Base-by-base conservation (phyloP, 2,888 invertebrate species). In the Psylliodes chrysocephalus region DNA sequence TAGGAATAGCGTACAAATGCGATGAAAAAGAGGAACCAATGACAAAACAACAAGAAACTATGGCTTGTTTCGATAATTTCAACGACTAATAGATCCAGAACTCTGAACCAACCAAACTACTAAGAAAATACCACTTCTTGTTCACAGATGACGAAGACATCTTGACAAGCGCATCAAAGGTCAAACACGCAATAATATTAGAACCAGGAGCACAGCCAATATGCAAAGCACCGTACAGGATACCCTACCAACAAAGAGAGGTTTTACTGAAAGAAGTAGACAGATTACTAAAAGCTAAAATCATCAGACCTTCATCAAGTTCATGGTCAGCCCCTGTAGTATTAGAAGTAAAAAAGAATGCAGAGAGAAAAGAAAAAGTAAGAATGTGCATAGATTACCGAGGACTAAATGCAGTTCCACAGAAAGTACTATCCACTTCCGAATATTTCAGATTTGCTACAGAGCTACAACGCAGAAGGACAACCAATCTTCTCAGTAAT, bases 321-420 rank as follows among this genome's bases (percentile, higher is more conserved):
- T 62, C 65, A 30, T 66, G 59, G 56, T 61, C 60, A 25, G 60
- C 64, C 19, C 64, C 64, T 8, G 64, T 61, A 4, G 64, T 64
- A 6, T 22, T 66, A 30, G 59, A 62, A n/a, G 53, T 62, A 0
- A 62, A 66, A 33, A 52, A n/a, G 14, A 22, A 46, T n/a, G 46
- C 66, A 18, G 52, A 52, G 12, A 62, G 66, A 42, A 42, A 42
- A 22, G 63, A 66, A 42, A 66, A 66, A 54, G 47, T 66, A 3
- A 18, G 52, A 14, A 62, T 63, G 66, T 63, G 63, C 46, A 63
- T 66, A 10, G 63, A 66, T 28, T 63, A 63, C 12, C 51, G 60
- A 30, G 60, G 53, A n/a, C 33, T 62, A 1, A 63, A 63, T 33
- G 44, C 19, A 6, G 30, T 59, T 2, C 62, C 59, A 10, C 28